Base-by-base conservation (phyloP, 2,113 vertebrate genomes). In the Leptobrachium leishanense region DNA sequence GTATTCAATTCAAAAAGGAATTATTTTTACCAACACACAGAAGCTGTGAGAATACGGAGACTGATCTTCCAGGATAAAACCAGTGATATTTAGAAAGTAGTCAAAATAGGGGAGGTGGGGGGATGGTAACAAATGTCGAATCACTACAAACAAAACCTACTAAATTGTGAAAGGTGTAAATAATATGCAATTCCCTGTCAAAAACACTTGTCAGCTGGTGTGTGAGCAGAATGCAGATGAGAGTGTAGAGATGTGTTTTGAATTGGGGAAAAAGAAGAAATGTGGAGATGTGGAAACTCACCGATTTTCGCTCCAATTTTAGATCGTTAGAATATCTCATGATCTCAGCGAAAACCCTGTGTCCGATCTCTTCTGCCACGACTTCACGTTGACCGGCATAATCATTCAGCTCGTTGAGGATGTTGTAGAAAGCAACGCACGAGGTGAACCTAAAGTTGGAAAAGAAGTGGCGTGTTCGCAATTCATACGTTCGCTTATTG, bases 331-430 rank as follows among this genome's bases (percentile, higher is more conserved):
- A 92, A 53, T 99, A 99, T 90, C 94, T 95, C 95, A 99, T 96
- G 89, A 99, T 87, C 90, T 98, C 97, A 12, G 94, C 95, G 4
- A 97, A 98, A 42, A 99, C 97, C 89, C 92, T 94, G 86, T 98
- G 96, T 12, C 93, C 94, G 94, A 99, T 95, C 89, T 99, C 97
- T 91, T 99, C 98, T 8, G 98, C 98, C 86, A 99, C 98, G 62
- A 98, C 95, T 92, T 99, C 98, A 86, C 97, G 92, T 82, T 99
- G 97, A 85, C 98, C 97, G 0, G 98, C 97, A 70, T 97, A 98
- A 93, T 99, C 98, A 81, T 97, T 98, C 85, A 99, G 79, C 82
- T 99, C 97, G 0, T 98, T 98, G 82, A 98, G 94, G 84, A 98
- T 94, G 85, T 95, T 92, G 92, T 95, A 97, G 89, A 98, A 98